A percentile compares a stretch with the other conserved stretches of the same genome.
phyloP scores from a whole-genome alignment of 2,888 invertebrate genomes.

The Synergus gifuensis region DNA sequence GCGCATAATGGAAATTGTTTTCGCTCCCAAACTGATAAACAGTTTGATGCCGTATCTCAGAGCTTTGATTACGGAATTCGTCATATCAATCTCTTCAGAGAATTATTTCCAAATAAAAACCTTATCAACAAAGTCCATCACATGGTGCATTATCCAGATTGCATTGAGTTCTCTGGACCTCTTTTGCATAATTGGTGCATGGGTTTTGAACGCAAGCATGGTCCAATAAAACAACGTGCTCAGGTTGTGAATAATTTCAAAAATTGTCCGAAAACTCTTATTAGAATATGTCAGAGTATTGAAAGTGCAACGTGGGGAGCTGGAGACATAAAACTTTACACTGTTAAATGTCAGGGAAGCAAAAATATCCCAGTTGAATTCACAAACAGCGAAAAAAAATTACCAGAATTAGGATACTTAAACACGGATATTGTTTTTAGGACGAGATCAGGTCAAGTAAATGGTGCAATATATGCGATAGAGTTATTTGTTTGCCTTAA shows the following conservation, averaged over 20 bases:
- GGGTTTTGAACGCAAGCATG: constrained; percentile 49
- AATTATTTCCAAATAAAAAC: constrained; percentile 52
- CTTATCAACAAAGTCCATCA: constrained; percentile 56
- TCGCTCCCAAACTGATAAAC: no score
- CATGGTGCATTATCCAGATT: constrained; percentile 48
- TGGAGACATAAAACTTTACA: constrained; percentile 46
- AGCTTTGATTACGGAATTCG: constrained; percentile 47
- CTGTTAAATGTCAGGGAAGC: constrained; percentile 24
- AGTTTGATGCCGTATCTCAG: neutral
- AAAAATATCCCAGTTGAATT: constrained; percentile 11
- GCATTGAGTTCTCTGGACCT: constrained; percentile 54
- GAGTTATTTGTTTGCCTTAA: constrained; percentile 49
- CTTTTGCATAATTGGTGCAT: constrained; percentile 46
- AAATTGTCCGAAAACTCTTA: constrained; percentile 50
- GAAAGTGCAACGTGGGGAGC: constrained; percentile 51
- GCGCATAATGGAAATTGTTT: no score
- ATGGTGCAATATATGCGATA: constrained; percentile 46
- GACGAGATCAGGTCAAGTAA: constrained; percentile 42
- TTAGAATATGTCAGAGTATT: constrained; percentile 45
- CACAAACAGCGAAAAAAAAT: constrained; percentile 28
- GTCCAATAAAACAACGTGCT: constrained; percentile 46
- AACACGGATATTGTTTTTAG: constrained; percentile 39
- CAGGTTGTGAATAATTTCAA: constrained; percentile 50
- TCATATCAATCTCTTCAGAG: constrained; percentile 42
- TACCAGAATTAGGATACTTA: constrained; percentile 22